phyloP scores from a whole-genome alignment of 2,797 vertebrate species.

The Amazona ochrocephala region DNA sequence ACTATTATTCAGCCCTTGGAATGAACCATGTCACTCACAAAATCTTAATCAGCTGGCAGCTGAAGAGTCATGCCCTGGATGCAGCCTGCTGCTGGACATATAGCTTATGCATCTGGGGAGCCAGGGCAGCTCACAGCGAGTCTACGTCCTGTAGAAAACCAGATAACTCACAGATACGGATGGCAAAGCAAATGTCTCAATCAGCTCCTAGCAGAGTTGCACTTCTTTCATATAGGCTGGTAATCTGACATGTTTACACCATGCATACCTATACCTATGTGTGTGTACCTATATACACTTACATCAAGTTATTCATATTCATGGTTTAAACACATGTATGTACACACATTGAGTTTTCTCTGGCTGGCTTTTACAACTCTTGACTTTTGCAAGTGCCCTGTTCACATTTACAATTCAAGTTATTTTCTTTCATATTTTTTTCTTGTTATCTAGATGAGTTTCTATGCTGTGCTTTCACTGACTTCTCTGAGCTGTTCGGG shows the following conservation, averaged over 20 bases:
- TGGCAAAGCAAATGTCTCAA: not conserved
- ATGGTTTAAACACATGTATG: not conserved
- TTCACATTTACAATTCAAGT: not conserved
- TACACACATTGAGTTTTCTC: not conserved
- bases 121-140: not conserved
- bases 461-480: not conserved
- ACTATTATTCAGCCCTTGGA: not conserved
- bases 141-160: not conserved
- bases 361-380: not conserved
- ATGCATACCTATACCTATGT: not conserved
- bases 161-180: not conserved
- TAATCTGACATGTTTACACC: not conserved
- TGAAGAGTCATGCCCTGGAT: not conserved
- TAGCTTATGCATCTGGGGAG: not conserved
- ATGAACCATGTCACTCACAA: not conserved
- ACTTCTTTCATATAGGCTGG: not conserved
- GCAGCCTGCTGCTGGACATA: not conserved
- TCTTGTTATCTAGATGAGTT: not conserved
- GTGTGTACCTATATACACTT: accelerated
- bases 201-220: not conserved
- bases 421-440: not conserved
- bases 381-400: not conserved
- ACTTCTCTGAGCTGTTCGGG: not conserved
- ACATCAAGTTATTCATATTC: not conserved
- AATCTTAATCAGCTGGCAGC: not conserved